phyloP scores from a whole-genome alignment of 2,113 vertebrate species.

The Nymphicus hollandicus region DNA sequence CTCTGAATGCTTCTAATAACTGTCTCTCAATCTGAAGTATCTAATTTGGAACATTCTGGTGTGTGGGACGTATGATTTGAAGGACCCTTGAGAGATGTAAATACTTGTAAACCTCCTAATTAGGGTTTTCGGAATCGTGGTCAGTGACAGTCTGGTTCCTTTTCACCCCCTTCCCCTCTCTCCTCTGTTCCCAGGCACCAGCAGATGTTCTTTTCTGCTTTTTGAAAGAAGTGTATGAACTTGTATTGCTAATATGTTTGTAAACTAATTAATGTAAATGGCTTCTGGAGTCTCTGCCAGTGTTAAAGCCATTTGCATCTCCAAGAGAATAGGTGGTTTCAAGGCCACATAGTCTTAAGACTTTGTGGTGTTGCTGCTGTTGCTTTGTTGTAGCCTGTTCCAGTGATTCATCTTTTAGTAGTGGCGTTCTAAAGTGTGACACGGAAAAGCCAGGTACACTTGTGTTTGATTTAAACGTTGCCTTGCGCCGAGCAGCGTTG shows the following conservation, averaged over 20 bases:
- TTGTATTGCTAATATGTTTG: neutral
- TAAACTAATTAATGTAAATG: neutral
- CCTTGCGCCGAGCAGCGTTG: neutral
- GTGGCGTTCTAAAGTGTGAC: neutral
- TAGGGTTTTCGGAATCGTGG: neutral
- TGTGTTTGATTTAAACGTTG: neutral
- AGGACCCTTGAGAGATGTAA: neutral
- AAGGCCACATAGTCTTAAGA: no score
- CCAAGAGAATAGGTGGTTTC: neutral
- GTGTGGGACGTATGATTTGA: neutral
- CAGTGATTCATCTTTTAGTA: neutral
- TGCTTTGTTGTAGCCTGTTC: neutral
- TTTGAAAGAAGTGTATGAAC: neutral
- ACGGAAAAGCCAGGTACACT: neutral
- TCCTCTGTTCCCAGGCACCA: neutral
- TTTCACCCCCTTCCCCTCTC: rapidly evolving
- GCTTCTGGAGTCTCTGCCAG: neutral
- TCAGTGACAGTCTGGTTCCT: neutral
- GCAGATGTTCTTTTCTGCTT: neutral
- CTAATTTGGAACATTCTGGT: neutral
- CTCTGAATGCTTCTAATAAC: neutral
- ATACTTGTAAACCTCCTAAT: neutral
- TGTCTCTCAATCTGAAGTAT: neutral
- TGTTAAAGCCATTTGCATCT: neutral
- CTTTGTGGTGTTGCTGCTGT: neutral